Conservation (phyloP, 2,888 invertebrate species). For the Nematopogon swammerdamellus region DNA sequence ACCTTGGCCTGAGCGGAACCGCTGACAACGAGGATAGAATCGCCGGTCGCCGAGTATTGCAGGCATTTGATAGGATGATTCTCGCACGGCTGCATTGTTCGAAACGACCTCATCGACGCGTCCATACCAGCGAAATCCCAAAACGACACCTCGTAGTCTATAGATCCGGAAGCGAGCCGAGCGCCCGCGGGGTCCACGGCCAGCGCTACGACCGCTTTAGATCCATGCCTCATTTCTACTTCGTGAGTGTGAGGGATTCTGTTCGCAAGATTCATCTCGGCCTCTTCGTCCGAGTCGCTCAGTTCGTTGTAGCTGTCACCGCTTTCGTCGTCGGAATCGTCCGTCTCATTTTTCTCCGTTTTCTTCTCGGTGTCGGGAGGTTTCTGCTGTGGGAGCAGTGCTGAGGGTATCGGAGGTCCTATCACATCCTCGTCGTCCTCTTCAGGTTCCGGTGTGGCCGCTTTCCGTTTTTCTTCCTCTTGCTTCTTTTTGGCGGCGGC, state of each 20-base stretch:
- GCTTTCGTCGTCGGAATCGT: constrained; percentile 16
- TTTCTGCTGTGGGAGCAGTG: constrained; percentile 5
- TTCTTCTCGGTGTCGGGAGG: constrained; percentile 10
- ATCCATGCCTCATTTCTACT: constrained; percentile 85
- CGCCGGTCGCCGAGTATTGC: constrained; percentile 93
- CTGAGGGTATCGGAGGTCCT: constrained; percentile 49
- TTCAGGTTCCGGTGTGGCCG: constrained; percentile 21
- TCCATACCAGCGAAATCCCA: constrained; percentile 99
- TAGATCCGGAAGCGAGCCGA: constrained; percentile 83
- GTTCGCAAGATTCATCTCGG: constrained; percentile 40
- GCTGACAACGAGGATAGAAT: constrained; percentile 87
- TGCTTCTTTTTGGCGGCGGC: constrained; percentile 21
- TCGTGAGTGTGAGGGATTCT: constrained; percentile 74
- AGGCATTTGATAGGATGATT: constrained; percentile 89
- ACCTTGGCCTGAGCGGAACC: constrained; percentile 93
- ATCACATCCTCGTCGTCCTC: constrained; percentile 55
- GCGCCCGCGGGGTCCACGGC: constrained; percentile 94
- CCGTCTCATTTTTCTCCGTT: too few relatives aligned
- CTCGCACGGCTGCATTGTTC: constrained; percentile 92
- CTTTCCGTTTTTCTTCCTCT: constrained; percentile 15
- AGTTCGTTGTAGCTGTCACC: constrained; percentile 45
- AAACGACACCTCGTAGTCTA: constrained; percentile 94
- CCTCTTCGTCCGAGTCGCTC: constrained; percentile 49
- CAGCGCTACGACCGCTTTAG: constrained; percentile 84
- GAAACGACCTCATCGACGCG: constrained; percentile 83